Conservation (phyloP, 2,113 vertebrate species). For the Hippoglossus stenolepis region DNA sequence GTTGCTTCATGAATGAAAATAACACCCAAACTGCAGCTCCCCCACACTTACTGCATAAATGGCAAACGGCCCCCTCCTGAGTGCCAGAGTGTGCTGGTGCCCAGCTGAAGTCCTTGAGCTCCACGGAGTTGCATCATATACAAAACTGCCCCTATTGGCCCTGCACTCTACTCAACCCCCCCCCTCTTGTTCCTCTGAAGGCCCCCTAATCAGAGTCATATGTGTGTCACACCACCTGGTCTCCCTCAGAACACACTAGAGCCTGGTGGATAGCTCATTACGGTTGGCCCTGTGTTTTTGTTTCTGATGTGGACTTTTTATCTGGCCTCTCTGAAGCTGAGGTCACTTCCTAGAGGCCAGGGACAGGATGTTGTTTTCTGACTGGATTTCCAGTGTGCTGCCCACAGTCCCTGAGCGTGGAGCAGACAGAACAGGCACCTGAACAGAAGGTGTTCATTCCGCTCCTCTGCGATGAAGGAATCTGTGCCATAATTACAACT, state of each 20-base stretch:
- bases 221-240: conserved; percentile 81
- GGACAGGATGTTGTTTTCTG: conserved; percentile 78
- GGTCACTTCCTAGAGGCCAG: conserved; percentile 80
- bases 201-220: conserved; percentile 78
- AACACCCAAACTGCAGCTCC: not conserved
- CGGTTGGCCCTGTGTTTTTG: conserved; percentile 59
- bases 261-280: conserved; percentile 74
- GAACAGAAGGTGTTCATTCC: conserved; percentile 18
- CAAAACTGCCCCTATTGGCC: conserved; percentile 44
- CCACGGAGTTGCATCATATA: conserved; percentile 59
- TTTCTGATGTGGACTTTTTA: conserved; percentile 77
- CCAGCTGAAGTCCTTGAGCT: conserved; percentile 44
- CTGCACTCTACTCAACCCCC: conserved; percentile 15
- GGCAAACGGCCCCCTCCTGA: conserved; percentile 30
- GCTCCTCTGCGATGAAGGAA: conserved; percentile 20
- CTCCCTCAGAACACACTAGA: conserved; percentile 70
- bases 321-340: conserved; percentile 76
- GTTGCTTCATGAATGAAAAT: conserved; percentile 22
- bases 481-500: conserved; percentile 37
- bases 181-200: conserved; percentile 55
- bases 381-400: conserved; percentile 58
- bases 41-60: conserved; percentile 8
- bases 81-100: conserved; percentile 6
- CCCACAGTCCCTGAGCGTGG: conserved; percentile 4
- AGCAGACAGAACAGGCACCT: conserved; percentile 14